Evolutionary conservation across 1,140 invertebrate genomes (phyloP).

Genomic region (Zaprionus tsacasi): DNA sequence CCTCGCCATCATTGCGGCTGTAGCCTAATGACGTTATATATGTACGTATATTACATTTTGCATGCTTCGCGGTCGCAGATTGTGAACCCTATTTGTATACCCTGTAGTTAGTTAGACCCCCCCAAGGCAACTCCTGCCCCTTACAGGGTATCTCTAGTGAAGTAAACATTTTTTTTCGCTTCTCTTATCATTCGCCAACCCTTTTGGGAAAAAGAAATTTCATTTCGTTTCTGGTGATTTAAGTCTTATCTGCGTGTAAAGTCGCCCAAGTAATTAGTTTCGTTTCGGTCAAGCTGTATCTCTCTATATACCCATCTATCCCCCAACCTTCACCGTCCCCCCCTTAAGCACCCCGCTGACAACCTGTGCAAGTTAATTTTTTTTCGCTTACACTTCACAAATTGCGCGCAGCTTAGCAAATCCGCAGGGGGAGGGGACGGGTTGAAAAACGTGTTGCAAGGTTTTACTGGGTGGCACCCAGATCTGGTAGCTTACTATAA

Average conservation of each 20-base stretch:
- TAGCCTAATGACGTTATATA: conserved; percentile 69
- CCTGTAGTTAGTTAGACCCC: no score
- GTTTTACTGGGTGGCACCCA: conserved; percentile 1
- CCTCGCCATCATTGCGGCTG: conserved; percentile 13
- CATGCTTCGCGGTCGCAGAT: conserved; percentile 21
- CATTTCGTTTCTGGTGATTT: conserved; percentile 69
- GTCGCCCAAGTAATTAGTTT: conserved; percentile 75
- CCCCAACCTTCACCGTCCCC: not conserved
- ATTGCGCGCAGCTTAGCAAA: conserved; percentile 64
- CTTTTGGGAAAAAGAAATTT: conserved; percentile 36
- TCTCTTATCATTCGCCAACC: not conserved
- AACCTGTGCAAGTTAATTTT: conserved; percentile 55
- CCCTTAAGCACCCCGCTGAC: not conserved
- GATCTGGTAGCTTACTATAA: conserved; percentile 28
- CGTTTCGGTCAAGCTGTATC: conserved; percentile 45
- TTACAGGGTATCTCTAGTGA: conserved; percentile 2
- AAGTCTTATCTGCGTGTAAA: conserved; percentile 79
- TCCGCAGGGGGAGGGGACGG: not conserved
- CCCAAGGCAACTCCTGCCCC: no score
- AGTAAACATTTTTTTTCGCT: not conserved
- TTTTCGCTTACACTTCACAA: conserved; percentile 75
- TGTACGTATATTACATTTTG: conserved; percentile 43
- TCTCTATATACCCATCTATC: not conserved
- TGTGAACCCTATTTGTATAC: conserved; percentile 28
- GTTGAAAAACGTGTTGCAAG: no score